Evolutionary conservation across 2,113 vertebrate species (phyloP).

Genomic region (Leptocoma aspasia): DNA sequence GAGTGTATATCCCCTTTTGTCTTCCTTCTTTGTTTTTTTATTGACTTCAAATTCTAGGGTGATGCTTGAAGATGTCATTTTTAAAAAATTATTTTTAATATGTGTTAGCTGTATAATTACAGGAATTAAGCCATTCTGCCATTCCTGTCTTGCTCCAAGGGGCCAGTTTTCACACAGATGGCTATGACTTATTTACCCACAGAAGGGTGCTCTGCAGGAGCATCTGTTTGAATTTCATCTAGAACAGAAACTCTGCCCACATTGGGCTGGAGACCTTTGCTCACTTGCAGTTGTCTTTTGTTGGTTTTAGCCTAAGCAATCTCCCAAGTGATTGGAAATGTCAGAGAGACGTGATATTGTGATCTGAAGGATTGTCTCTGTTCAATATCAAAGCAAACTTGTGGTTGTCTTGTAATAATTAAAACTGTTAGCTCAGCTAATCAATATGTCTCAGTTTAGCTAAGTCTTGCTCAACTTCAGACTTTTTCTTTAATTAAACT

Average conservation of each 20-base stretch:
- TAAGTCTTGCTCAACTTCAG: slow-evolving; percentile 4
- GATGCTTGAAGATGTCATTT: accelerated
- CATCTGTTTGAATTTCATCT: not conserved
- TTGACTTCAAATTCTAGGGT: not conserved
- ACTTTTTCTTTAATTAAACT: slow-evolving; percentile 26
- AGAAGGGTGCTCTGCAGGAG: not conserved
- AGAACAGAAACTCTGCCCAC: not conserved
- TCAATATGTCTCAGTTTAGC: not conserved
- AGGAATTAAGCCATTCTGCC: not conserved
- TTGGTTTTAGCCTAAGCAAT: not conserved
- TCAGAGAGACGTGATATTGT: not conserved
- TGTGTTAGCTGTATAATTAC: not conserved
- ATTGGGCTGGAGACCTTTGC: not conserved
- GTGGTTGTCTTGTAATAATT: not conserved
- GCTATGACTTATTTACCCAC: not conserved
- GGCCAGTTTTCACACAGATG: not conserved
- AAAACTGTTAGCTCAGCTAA: not conserved
- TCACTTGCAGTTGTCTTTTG: not conserved
- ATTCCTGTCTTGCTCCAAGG: not conserved
- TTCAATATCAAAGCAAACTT: not conserved
- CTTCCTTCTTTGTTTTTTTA: not conserved
- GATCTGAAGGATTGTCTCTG: not conserved
- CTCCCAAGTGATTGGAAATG: not conserved
- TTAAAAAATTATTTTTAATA: not conserved
- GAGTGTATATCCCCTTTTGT: accelerated